Evolutionary conservation across 1,140 invertebrate genomes (phyloP), one percentile per base, ranked within the genome.

Genomic region (Sesamia nonagrioides): DNA sequence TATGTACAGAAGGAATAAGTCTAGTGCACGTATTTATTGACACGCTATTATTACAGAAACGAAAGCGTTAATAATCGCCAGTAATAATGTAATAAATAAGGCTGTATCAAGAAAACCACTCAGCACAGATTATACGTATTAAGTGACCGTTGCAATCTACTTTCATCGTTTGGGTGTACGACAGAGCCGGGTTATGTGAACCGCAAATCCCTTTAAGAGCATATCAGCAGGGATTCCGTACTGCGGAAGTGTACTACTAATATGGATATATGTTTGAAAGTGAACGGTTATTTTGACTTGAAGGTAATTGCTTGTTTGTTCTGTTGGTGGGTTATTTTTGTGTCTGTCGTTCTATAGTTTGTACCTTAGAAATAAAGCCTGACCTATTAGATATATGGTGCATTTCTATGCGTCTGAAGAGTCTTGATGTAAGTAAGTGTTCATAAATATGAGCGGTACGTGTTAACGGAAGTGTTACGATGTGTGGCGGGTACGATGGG

Each of bases 201-300:
- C 84, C 84, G 80, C 86, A 86, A 86, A 86, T 84, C 86, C 86
- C 75, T 84, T 82, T 84, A 86, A 84, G 81, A 82, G 82, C 82
- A 79, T 76, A 78, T 82, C 84, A 83, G 84, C 79, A 77, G 80
- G 80, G 72, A 69, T 66, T 37, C 71, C n/a, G 58, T 18, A 45
- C 52, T 50, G 37, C 42, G 63, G 40, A n/a, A 63, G 40, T 35
- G n/a, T 54, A 66, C 1, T 40, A 66, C 17, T 9, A 8, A 18
- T 4, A 40, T 33, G 35, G 18, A 18, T 17, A 66, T 66, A 37
- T 66, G 6, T 66, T 58, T 33, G 35, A 42, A 7, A 2, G 3
- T 50, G 2, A 37, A 13, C 61, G 61, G 42, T 21, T 66, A 17
- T 42, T 7, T 58, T 58, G 54, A 33, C 37, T 40, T 61, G 11